These are phyloP conservation scores for Sebastes trivittatus DNA, from an alignment of 2,797 vertebrate genomes.

Conservation along the genomic window DNA sequence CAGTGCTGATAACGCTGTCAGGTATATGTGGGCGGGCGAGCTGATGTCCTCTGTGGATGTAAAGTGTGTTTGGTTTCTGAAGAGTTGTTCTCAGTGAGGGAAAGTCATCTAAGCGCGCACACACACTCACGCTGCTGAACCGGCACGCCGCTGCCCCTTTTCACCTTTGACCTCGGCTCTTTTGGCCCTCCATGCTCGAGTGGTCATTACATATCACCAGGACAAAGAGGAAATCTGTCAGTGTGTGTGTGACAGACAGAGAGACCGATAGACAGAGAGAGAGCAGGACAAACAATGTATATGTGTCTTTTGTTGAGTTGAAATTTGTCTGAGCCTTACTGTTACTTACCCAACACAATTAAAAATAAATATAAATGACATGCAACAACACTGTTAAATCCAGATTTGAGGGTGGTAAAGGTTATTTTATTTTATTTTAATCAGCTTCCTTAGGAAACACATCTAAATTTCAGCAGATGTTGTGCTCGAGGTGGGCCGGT, in stretches of 20 bases:
- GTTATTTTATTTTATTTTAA: neutral
- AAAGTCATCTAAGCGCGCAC: neutral
- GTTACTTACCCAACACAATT: neutral
- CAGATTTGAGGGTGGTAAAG: neutral
- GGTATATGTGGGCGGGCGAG: neutral
- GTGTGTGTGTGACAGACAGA: neutral
- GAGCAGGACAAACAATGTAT: neutral
- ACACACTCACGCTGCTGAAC: neutral
- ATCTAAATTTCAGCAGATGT: neutral
- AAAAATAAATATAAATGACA: neutral
- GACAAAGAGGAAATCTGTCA: slow-evolving; percentile 38
- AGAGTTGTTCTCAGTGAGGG: neutral
- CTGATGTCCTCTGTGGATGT: neutral
- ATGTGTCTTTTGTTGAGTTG: neutral
- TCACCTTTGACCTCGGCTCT: slow-evolving; percentile 54
- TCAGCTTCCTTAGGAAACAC: neutral
- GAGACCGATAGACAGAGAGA: neutral
- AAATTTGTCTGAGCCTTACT: neutral
- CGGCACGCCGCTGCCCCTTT: neutral
- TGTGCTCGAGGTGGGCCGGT: too few species aligned
- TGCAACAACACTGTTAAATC: neutral
- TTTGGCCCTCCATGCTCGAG: slow-evolving; percentile 43
- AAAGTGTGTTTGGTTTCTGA: neutral
- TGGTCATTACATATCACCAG: slow-evolving; percentile 47
- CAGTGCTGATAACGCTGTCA: slow-evolving; percentile 16